phyloP scores from a whole-genome alignment of 2,888 invertebrate genomes.

The Tethea ocularis region DNA sequence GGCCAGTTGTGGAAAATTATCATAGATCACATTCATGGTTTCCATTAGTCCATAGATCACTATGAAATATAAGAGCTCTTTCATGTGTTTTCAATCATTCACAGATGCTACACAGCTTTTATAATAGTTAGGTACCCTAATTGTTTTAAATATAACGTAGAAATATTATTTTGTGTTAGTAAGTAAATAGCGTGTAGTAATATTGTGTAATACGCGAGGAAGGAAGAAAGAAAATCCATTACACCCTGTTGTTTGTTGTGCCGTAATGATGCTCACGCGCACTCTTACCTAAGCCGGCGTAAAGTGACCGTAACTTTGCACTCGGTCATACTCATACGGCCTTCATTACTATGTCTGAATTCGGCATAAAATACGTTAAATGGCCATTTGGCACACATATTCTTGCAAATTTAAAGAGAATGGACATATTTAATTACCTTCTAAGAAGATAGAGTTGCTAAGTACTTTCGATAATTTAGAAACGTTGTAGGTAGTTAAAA shows the following conservation, averaged over 20 bases:
- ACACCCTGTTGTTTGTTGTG: constrained; percentile 53
- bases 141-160: not conserved
- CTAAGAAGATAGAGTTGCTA: not conserved
- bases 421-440: not conserved
- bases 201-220: constrained; percentile 66
- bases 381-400: constrained; percentile 7
- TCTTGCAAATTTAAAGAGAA: not conserved
- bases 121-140: too few relatives aligned
- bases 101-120: not conserved
- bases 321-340: not conserved
- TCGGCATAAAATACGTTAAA: constrained; percentile 4
- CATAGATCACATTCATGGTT: too few relatives aligned
- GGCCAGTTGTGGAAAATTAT: not conserved
- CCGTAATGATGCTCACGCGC: constrained; percentile 54
- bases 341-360: constrained; percentile 5
- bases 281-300: constrained; percentile 51
- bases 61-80: too few relatives aligned
- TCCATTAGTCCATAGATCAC: too few relatives aligned
- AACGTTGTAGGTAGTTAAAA: not conserved
- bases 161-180: not conserved
- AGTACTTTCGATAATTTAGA: not conserved
- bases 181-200: constrained; percentile 46
- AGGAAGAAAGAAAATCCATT: constrained; percentile 65
- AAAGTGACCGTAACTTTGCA: constrained; percentile 41
- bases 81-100: not conserved